These are phyloP conservation scores for Onchidella celtica DNA, from an alignment of 2,888 invertebrate genomes.

Conservation along the genomic window DNA sequence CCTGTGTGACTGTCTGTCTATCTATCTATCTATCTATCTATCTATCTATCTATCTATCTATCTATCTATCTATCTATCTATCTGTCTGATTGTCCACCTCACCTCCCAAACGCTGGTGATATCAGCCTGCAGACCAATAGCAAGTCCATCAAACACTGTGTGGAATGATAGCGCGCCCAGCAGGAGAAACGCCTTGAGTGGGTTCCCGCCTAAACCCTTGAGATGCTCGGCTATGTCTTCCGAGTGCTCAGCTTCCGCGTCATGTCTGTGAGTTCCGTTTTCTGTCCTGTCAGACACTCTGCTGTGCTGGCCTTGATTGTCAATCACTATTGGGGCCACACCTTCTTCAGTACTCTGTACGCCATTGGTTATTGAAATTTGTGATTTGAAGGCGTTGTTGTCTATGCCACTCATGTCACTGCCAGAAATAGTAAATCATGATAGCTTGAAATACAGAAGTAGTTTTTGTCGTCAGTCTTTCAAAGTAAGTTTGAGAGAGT, in stretches of 20 bases:
- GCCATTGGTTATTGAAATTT: no score
- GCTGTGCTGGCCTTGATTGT: no score
- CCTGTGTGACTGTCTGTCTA: not conserved
- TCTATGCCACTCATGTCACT: no score
- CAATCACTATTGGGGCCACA: no score
- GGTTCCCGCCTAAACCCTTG: constrained; percentile 5
- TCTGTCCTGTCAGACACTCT: no score
- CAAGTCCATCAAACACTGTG: constrained; percentile 83
- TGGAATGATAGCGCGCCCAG: constrained; percentile 83
- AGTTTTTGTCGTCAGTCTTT: no score
- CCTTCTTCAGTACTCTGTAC: no score
- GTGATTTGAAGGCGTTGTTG: no score
- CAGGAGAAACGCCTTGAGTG: constrained; percentile 80
- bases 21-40: not conserved
- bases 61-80: not conserved
- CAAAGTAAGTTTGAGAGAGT: no score
- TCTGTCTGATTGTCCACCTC: not conserved
- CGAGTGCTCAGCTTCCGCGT: not conserved
- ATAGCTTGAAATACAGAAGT: no score
- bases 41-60: not conserved
- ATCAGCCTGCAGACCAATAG: constrained; percentile 80
- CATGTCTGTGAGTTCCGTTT: no score
- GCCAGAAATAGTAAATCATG: no score
- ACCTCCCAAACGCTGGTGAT: constrained; percentile 70
- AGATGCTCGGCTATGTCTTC: not conserved